Base-by-base conservation (phyloP, 2,797 vertebrate species). In the Chrysocyon brachyurus region DNA sequence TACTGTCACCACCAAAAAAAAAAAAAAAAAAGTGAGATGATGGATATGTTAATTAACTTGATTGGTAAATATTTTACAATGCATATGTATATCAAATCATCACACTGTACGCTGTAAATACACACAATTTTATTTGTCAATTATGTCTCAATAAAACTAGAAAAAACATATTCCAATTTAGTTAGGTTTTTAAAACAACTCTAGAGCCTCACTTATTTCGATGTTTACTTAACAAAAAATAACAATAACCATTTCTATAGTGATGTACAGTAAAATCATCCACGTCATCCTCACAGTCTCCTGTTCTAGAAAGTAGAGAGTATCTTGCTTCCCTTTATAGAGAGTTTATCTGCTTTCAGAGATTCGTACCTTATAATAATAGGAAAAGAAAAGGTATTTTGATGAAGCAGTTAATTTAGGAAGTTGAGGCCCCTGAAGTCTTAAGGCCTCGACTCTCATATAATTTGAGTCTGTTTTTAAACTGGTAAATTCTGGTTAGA, bases 151-250 rank as follows among this genome's bases (percentile, higher is more conserved):
- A 59, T 24, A 78, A 66, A 70, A 70, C 54, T 54, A 14, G 24
- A 24, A 78, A 70, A 83, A 94, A 66, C 8, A 6, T 77, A 70
- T 78, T 28, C 64, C 40, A 64, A 87, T 68, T 26, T 75, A 66
- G 52, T 70, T 84, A 24, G 2, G 7, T 72, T 83, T 84, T 31
- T 63, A 85, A 96, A 92, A 85, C 81, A 75, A 94, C 64, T 85
- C 56, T 17, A 64, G 33, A 88, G 36, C 33, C 78, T 87, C 59
- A 19, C 26, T 87, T 87, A 61, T 59, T 92, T 79, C 59, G 16
- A 56, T 54, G 15, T 93, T 59, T n/a, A 68, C 68, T 86, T 64
- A 64, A 61, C 78, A 95, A 57, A 81, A 81, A 66, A 66, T 36
- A 87, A 86, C 4, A 56, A 28, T 33, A 88, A 73, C 21, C 64